Base-by-base conservation (phyloP, 2,888 invertebrate genomes). In the Pterobdella sp. region DNA sequence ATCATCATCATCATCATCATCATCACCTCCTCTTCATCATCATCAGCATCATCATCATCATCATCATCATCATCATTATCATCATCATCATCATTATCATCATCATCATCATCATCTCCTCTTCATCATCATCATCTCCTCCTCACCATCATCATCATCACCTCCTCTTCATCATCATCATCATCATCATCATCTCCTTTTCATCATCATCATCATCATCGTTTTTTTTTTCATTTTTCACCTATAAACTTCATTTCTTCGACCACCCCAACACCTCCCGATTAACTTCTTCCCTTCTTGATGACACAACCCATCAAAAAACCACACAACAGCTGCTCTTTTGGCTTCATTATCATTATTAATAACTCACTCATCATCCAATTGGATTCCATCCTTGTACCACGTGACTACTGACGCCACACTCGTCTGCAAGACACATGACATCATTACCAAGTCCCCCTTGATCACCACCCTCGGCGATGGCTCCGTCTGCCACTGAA, bases 1-100 rank as follows among this genome's bases (percentile, higher is more conserved):
- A 56, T 26, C 60, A 56, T 56, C 60, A 7, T 56, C 60, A 56
- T 56, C 60, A 22, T 22, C 60, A 56, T 56, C 60, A 56, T n/a
- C 60, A 7, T 56, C 60, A 56, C 4, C 60, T 4, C 42, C 7
- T 42, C 42, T 14, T 42, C 42, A 18, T 42, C 60, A 56, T n/a
- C 42, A 7, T 42, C 42, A 14, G 7, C 42, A 42, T 42, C 42
- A 42, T 22, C 60, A n/a, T 26, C 60, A 18, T 56, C 60, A 56
- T n/a, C 42, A 10, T 37, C 36, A 36, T 22, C 68, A 0, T 68
- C 68, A 1, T 18, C 68, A 0, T n/a, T 29, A 7, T 36, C 68
- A 7, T 36, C 14, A 26, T 36, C 36, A 32, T 36, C 68, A 14
- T 36, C 37, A 35, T 36, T 35, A 26, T 34, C 67, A 18, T 34